These are phyloP conservation scores for Nothobranchius furzeri DNA, from an alignment of 2,113 vertebrate species.

Conservation along the genomic window DNA sequence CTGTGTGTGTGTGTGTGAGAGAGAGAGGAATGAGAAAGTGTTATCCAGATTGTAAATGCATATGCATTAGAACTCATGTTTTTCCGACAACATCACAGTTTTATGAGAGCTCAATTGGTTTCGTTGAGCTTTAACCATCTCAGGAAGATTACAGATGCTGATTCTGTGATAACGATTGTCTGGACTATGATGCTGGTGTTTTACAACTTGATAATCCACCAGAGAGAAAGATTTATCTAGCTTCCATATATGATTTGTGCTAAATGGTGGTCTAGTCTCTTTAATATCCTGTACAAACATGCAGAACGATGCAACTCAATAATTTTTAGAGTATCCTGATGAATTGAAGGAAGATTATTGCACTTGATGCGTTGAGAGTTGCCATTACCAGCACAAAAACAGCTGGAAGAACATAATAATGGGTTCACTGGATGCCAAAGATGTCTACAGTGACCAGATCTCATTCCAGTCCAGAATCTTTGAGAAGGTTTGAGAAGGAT, in stretches of 20 bases:
- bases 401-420: too few species aligned
- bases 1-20: slow-evolving; percentile 19
- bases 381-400: too few species aligned
- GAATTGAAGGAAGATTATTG: not conserved
- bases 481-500: too few species aligned
- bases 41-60: slow-evolving; percentile 67
- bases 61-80: slow-evolving; percentile 66
- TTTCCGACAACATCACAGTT: slow-evolving; percentile 44
- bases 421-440: too few species aligned
- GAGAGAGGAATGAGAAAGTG: slow-evolving; percentile 10
- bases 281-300: slow-evolving; percentile 7
- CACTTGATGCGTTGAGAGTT: too few species aligned
- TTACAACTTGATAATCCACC: slow-evolving; percentile 29
- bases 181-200: slow-evolving; percentile 22
- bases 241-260: too few species aligned
- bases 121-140: slow-evolving; percentile 46
- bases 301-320: too few species aligned
- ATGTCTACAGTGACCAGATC: too few species aligned
- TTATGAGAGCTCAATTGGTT: slow-evolving; percentile 33
- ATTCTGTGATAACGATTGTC: slow-evolving; percentile 61
- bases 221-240: slow-evolving; percentile 8
- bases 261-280: slow-evolving; percentile 3
- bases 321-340: not conserved
- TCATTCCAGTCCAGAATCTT: too few species aligned
- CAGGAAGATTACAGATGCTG: slow-evolving; percentile 59